A percentile compares a stretch with the other conserved stretches of the same genome.
Conservation (phyloP, 2,113 vertebrate species). For the Xiphorhynchus elegans region DNA sequence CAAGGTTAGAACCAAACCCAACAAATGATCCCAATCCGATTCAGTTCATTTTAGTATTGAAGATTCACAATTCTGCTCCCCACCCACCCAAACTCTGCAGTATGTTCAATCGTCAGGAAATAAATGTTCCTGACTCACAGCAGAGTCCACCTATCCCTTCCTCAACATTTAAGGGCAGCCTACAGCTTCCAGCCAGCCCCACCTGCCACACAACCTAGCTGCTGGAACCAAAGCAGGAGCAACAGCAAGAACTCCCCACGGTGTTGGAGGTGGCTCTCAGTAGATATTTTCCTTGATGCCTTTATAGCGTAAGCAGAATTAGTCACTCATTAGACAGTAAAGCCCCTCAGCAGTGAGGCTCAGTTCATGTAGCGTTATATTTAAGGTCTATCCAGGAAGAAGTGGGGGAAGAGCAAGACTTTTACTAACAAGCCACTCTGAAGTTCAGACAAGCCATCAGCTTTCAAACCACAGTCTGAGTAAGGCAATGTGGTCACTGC, state of each 20-base stretch:
- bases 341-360: neutral
- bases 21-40: fast-evolving
- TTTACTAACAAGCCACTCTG: neutral
- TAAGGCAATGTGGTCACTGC: neutral
- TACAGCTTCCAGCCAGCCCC: neutral
- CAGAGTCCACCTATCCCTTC: neutral
- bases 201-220: neutral
- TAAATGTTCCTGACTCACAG: neutral
- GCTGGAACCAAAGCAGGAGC: neutral
- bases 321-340: neutral
- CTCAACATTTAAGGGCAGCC: neutral
- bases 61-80: neutral
- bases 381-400: neutral
- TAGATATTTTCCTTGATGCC: neutral
- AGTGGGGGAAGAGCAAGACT: neutral
- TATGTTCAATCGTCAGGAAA: neutral
- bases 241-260: neutral
- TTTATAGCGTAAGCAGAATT: neutral
- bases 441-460: neutral
- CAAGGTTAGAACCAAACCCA: neutral
- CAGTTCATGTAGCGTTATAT: neutral
- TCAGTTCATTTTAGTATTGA: neutral
- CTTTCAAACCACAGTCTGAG: neutral
- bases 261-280: neutral
- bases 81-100: neutral